Conservation (phyloP, 2,797 vertebrate species). For the Chiloscyllium punctatum region DNA sequence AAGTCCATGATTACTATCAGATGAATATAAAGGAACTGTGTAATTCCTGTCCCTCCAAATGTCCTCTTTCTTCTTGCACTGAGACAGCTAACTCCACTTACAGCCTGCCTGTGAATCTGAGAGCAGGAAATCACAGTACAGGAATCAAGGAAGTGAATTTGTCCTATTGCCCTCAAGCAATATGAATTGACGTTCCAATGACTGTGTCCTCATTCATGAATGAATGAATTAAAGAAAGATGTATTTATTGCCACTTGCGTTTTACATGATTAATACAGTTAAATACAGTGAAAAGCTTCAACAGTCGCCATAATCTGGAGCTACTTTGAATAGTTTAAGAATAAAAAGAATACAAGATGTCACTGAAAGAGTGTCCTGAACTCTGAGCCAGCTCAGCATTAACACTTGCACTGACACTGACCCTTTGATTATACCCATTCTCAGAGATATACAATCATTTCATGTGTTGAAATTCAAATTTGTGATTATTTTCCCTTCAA, state of each 20-base stretch:
- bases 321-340: too few species aligned
- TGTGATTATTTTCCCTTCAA: neutral
- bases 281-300: too few species aligned
- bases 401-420: neutral
- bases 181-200: neutral
- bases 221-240: too few species aligned
- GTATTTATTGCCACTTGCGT: too few species aligned
- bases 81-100: neutral
- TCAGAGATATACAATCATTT: neutral
- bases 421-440: neutral
- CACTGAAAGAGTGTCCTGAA: too few species aligned
- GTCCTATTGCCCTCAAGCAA: neutral
- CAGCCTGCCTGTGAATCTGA: neutral
- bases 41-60: neutral
- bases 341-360: too few species aligned
- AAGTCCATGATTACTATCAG: neutral
- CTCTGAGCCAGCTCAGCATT: too few species aligned
- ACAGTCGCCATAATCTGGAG: too few species aligned
- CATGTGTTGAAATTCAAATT: neutral
- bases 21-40: too few species aligned
- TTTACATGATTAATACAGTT: too few species aligned
- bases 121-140: neutral
- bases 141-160: neutral
- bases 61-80: neutral
- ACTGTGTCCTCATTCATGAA: neutral